Conservation (phyloP, 2,888 invertebrate genomes). For the Hirtodrosophila alboralis region DNA sequence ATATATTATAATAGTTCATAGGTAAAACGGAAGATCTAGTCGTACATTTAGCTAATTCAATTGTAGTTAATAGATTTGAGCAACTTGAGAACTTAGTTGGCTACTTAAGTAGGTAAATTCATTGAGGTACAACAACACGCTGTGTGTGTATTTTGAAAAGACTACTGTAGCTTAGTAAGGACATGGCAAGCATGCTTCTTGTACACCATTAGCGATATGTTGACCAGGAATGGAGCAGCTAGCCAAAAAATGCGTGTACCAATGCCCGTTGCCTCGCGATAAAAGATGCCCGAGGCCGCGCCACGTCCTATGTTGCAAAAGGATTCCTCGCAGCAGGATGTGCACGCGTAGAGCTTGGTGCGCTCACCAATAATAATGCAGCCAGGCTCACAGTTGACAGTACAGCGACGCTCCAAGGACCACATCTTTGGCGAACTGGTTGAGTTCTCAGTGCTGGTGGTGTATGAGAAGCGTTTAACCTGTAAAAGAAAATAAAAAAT, state of each 20-base stretch:
- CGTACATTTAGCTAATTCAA: slow-evolving; percentile 30
- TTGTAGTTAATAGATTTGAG: slow-evolving; percentile 25
- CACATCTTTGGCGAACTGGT: slow-evolving; percentile 91
- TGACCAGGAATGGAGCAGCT: slow-evolving; percentile 64
- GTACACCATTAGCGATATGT: slow-evolving; percentile 69
- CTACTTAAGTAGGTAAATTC: slow-evolving; percentile 26
- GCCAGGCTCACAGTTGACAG: slow-evolving; percentile 92
- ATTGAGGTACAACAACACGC: slow-evolving; percentile 14
- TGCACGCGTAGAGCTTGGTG: slow-evolving; percentile 94
- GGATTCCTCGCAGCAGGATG: slow-evolving; percentile 91
- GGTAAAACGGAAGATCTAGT: slow-evolving; percentile 19
- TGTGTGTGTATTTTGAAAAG: neutral
- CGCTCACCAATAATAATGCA: slow-evolving; percentile 95
- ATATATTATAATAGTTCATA: slow-evolving; percentile 5
- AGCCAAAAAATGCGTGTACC: slow-evolving; percentile 71
- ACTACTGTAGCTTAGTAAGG: slow-evolving; percentile 39
- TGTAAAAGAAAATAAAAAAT: slow-evolving; percentile 34
- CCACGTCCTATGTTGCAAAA: slow-evolving; percentile 91
- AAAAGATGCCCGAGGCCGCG: slow-evolving; percentile 68
- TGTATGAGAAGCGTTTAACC: slow-evolving; percentile 93
- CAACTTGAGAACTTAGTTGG: slow-evolving; percentile 20
- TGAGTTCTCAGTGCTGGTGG: slow-evolving; percentile 91
- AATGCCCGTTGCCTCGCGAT: slow-evolving; percentile 79
- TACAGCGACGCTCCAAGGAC: slow-evolving; percentile 93
- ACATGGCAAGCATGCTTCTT: slow-evolving; percentile 54